These are phyloP conservation scores for Sebastes itinus DNA, from an alignment of 2,797 vertebrate species.

Conservation along the genomic window DNA sequence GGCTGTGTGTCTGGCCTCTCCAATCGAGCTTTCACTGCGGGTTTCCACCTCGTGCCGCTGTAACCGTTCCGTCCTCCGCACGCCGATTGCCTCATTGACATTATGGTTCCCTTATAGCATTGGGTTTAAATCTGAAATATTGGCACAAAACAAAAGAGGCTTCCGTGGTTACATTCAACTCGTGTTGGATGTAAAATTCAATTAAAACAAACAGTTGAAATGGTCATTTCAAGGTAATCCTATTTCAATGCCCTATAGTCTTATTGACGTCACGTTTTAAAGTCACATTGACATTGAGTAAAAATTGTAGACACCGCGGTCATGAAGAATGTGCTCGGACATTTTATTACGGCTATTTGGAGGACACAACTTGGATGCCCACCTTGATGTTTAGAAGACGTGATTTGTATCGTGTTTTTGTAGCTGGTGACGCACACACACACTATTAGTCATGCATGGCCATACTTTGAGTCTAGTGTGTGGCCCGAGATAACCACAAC, in stretches of 20 bases:
- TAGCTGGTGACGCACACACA: conserved; percentile 9
- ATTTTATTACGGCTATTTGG: conserved; percentile 21
- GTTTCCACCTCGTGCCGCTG: no score
- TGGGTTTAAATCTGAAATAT: no score
- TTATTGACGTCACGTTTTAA: conserved; percentile 9
- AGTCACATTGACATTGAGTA: conserved; percentile 32
- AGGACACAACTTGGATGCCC: conserved; percentile 19
- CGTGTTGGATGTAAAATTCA: background rate
- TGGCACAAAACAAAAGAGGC: background rate
- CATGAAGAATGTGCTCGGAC: background rate
- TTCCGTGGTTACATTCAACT: background rate
- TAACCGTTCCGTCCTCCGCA: no score
- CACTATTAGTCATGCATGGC: conserved; percentile 55
- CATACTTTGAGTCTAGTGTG: conserved; percentile 13
- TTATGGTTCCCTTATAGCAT: no score
- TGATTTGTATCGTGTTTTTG: conserved; percentile 21
- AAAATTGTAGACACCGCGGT: background rate
- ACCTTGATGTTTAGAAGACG: conserved; percentile 16
- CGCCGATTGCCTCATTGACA: no score
- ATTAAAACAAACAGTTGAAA: conserved; percentile 2
- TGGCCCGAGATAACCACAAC: background rate
- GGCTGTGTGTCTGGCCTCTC: no score
- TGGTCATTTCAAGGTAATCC: conserved; percentile 38
- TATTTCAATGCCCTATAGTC: background rate
- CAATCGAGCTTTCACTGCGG: no score